Base-by-base conservation (phyloP, 2,888 invertebrate genomes). In the Lasioglossum figueresi region DNA sequence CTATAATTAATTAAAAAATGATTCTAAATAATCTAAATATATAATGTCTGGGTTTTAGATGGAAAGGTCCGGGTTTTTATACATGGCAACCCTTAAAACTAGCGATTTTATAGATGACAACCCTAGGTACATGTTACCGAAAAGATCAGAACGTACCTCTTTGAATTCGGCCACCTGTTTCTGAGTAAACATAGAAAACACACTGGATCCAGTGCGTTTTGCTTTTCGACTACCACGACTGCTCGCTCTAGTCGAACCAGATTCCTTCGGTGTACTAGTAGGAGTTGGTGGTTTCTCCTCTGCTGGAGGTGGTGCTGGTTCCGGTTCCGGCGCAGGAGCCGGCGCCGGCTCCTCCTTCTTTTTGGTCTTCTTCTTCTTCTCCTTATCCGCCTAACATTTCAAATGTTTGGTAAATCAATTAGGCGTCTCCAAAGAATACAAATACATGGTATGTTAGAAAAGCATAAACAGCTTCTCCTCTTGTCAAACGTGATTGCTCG, bases 141-240 rank as follows among this genome's bases (percentile, higher is more conserved):
- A 37, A 23, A 16, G 5, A 23, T 63, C 59, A 40, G 0, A 31
- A 37, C 70, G 2, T 78, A 98, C 98, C 96, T 98, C 98, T 96
- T 99, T 99, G 97, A 99, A 99, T 96, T 99, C 99, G 94, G 98
- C 98, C 94, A 99, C 98, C 96, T 99, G 98, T 96, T 97, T 97
- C 96, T 98, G 98, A 93, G 98, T 97, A 97, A 99, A 99, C 98
- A 98, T 98, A 95, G 98, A 98, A 97, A 99, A 99, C 95, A 99
- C 98, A 96, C 98, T 98, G 96, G 98, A 98, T 93, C 98, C 98
- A 95, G 98, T 97, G 95, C 98, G 97, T 96, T 98, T 98, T 85
- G 96, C 96, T 95, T 97, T 97, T 93, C 96, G 96, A 95, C 98
- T 98, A 92, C 98, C 97, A 92, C 98, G 97, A 93, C 98, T 97